These are phyloP conservation scores for Anseranas semipalmata DNA, from an alignment of 2,113 vertebrate genomes.

Conservation along the genomic window DNA sequence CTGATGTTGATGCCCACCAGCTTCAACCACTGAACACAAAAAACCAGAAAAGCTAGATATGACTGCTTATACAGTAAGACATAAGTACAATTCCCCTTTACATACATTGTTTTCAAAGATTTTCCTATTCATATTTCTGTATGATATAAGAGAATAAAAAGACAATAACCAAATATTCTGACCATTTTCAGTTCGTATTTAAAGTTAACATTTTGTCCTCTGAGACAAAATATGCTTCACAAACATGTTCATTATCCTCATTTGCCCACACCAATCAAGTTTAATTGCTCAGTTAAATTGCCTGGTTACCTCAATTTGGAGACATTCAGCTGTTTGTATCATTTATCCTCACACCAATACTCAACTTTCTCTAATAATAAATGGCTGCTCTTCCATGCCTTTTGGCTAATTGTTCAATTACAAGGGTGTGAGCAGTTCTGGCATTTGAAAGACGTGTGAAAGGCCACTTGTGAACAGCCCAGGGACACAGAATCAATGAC, in stretches of 20 bases:
- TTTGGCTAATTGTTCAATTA: constrained; percentile 71
- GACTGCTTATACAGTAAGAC: neutral
- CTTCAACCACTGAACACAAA: neutral
- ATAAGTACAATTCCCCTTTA: neutral
- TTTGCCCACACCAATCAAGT: constrained; percentile 31
- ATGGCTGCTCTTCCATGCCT: constrained; percentile 47
- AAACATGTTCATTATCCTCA: constrained; percentile 39
- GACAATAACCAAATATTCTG: neutral
- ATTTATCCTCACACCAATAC: constrained; percentile 36
- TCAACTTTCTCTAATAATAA: constrained; percentile 55
- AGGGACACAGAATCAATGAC: constrained; percentile 61
- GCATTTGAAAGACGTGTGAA: constrained; percentile 65
- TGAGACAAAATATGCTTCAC: neutral
- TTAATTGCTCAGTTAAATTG: constrained; percentile 73
- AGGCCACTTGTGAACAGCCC: constrained; percentile 33
- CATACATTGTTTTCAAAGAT: neutral
- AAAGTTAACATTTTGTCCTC: constrained; percentile 9
- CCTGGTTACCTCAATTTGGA: constrained; percentile 51
- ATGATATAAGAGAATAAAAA: neutral
- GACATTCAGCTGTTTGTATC: constrained; percentile 34
- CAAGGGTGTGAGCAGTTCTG: constrained; percentile 55
- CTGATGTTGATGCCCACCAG: neutral
- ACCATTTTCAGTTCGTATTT: neutral
- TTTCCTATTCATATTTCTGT: neutral
- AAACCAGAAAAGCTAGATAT: neutral